Percentiles rank a stretch among this genome's conserved stretches.
Evolutionary conservation across 2,113 vertebrate species (phyloP).

Genomic region (Aegotheles bennettii): DNA sequence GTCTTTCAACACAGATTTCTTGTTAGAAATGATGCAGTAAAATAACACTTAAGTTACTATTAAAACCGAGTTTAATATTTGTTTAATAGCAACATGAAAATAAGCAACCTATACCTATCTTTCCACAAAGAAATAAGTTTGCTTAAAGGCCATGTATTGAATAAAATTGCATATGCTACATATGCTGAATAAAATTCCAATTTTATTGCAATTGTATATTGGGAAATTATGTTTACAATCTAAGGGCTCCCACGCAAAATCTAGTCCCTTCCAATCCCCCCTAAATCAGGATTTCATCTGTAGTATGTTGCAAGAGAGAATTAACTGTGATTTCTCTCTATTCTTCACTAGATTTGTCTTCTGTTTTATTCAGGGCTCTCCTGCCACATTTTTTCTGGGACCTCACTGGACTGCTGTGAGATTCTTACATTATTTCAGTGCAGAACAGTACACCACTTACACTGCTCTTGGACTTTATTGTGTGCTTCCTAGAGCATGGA

Average conservation of each 20-base stretch:
- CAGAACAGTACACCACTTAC: not conserved
- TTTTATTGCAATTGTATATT: no score
- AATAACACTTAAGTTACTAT: constrained; percentile 15
- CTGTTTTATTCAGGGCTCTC: not conserved
- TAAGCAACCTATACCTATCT: not conserved
- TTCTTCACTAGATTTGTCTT: not conserved
- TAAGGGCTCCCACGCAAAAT: not conserved
- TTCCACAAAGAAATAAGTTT: constrained; percentile 41
- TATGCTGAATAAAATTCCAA: no score
- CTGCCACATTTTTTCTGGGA: not conserved
- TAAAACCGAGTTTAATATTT: constrained; percentile 51
- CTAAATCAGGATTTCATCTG: not conserved
- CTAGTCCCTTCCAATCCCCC: not conserved
- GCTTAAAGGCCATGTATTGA: constrained; percentile 10
- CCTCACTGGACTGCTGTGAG: not conserved
- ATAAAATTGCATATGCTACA: not conserved
- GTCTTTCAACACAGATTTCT: constrained; percentile 21
- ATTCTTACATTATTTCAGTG: not conserved
- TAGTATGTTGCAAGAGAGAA: not conserved
- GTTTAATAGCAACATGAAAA: constrained; percentile 26
- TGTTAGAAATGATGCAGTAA: not conserved
- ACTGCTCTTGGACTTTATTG: not conserved
- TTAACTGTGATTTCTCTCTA: not conserved
- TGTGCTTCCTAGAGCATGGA: not conserved
- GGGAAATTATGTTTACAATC: not conserved